Conservation (phyloP, 1,140 invertebrate genomes). For the Nebria ingens region DNA sequence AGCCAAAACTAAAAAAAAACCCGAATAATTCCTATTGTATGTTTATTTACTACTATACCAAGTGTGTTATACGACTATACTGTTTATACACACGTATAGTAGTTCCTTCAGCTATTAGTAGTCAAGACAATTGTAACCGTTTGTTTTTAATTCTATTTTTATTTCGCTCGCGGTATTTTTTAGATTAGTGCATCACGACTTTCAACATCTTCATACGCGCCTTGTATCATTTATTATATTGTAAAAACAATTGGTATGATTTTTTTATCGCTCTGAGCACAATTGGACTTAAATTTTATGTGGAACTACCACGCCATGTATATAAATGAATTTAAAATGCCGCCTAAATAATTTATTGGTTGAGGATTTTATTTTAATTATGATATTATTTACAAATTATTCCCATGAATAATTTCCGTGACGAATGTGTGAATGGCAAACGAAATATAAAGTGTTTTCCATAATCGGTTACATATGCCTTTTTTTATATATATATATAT, state of each 20-base stretch:
- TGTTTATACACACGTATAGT: no score
- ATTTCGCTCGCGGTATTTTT: neutral
- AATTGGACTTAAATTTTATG: neutral
- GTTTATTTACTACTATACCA: neutral
- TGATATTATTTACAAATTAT: no score
- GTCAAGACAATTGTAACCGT: neutral
- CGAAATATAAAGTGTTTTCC: no score
- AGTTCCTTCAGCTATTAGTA: neutral
- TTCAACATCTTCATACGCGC: neutral
- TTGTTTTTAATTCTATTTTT: neutral
- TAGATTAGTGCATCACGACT: neutral
- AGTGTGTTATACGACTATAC: neutral
- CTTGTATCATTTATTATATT: neutral
- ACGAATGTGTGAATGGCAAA: no score
- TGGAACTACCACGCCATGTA: neutral
- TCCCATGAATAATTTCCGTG: no score
- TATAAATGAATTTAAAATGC: neutral
- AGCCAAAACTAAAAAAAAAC: neutral
- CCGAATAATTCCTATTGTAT: neutral
- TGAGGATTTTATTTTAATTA: no score
- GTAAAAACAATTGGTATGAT: slow-evolving; percentile 1
- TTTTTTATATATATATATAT: no score
- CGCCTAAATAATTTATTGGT: no score
- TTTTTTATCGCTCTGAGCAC: neutral
- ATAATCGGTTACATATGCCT: no score